A percentile compares a stretch with the other conserved stretches of the same genome.
phyloP scores from a whole-genome alignment of 2,113 vertebrate species.

The Ursus arctos region DNA sequence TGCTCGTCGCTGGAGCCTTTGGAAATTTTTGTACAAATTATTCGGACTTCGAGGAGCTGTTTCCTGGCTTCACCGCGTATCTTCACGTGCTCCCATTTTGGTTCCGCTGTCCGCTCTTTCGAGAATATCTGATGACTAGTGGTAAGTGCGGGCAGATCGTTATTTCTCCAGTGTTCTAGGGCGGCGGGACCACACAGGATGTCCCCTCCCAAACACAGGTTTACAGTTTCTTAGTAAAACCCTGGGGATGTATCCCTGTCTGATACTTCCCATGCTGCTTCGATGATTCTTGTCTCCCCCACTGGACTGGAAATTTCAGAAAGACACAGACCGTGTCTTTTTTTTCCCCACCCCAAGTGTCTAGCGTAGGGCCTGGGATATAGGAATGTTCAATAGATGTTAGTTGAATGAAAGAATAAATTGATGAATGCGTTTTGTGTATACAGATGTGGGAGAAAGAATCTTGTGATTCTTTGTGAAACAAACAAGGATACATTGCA shows the following conservation, averaged over 20 bases:
- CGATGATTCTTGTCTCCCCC: background rate
- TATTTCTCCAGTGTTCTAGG: background rate
- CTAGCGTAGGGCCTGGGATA: background rate
- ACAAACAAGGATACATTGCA: too few species aligned
- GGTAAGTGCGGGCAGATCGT: conserved; percentile 83
- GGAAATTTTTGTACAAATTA: conserved; percentile 88
- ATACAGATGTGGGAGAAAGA: background rate
- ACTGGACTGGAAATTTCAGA: background rate
- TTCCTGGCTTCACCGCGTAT: conserved; percentile 87
- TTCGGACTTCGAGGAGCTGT: conserved; percentile 85
- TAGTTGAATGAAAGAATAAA: background rate
- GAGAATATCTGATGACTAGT: conserved; percentile 86
- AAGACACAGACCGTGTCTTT: background rate
- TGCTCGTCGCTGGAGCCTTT: conserved; percentile 88
- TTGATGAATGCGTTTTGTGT: background rate
- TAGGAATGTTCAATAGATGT: background rate
- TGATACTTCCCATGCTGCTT: background rate
- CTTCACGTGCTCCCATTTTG: conserved; percentile 86
- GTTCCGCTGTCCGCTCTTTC: conserved; percentile 88
- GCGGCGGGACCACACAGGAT: background rate
- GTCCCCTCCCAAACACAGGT: background rate
- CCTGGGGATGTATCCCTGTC: background rate
- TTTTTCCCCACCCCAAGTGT: background rate
- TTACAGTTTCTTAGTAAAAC: background rate
- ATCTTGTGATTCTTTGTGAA: too few species aligned